Conservation (phyloP, 64 coral and sea anemone genomes). For the Stichodactyla helianthus region DNA sequence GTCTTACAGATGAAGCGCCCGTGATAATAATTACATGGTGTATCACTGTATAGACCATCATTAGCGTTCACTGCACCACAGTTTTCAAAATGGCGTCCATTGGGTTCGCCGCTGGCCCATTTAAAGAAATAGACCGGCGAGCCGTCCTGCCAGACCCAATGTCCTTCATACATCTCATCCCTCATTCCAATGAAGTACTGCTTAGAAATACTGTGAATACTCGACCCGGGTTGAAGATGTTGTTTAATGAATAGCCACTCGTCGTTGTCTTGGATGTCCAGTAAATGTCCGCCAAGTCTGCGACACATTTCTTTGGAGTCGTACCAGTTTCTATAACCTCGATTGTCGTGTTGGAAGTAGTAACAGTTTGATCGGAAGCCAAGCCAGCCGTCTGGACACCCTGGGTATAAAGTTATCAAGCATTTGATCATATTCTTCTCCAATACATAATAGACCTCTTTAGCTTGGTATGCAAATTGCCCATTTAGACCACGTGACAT, state of each 20-base stretch:
- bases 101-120: background rate
- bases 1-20: conserved; percentile 5
- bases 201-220: background rate
- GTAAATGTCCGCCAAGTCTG: background rate
- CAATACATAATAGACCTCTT: too few relatives aligned
- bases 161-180: background rate
- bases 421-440: too few relatives aligned
- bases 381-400: background rate
- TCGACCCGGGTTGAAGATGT: background rate
- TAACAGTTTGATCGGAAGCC: background rate
- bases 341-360: conserved; percentile 1
- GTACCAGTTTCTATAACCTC: background rate
- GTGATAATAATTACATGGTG: background rate
- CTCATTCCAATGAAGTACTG: conserved; percentile 22
- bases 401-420: background rate
- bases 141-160: background rate
- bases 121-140: background rate
- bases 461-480: too few relatives aligned
- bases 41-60: background rate
- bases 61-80: background rate
- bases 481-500: too few relatives aligned
- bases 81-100: conserved; percentile 1
- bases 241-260: conserved; percentile 4
- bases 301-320: background rate
- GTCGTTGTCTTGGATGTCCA: background rate